These are phyloP conservation scores for Phrynocephalus vlangalii DNA, from an alignment of 2,797 vertebrate species.

Conservation along the genomic window DNA sequence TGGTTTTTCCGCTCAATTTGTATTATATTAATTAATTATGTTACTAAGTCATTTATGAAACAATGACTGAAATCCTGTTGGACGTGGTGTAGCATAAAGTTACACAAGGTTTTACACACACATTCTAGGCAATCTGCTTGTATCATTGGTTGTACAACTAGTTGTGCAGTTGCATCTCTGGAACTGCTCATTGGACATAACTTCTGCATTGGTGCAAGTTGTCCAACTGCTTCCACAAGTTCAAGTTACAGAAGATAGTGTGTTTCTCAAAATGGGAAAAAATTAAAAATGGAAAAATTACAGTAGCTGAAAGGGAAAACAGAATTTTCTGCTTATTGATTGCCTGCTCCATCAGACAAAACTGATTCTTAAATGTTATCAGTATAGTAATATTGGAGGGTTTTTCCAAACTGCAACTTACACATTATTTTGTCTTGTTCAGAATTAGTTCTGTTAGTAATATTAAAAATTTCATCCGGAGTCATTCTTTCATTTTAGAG, in stretches of 20 bases:
- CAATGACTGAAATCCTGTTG: no score
- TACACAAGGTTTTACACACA: no score
- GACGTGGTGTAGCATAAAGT: no score
- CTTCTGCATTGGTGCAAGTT: no score
- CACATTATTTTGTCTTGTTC: background rate
- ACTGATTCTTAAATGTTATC: background rate
- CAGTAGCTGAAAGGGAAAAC: background rate
- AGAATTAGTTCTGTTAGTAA: background rate
- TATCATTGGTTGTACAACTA: no score
- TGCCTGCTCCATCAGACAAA: background rate
- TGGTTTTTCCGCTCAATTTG: background rate
- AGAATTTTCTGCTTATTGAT: background rate
- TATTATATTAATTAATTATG: background rate
- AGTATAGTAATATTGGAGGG: background rate
- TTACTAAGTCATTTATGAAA: background rate
- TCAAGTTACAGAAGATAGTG: no score
- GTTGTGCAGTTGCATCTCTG: no score
- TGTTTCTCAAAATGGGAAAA: background rate
- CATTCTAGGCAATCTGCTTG: no score
- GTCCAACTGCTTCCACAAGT: no score
- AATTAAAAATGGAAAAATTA: background rate
- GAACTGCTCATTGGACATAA: no score
- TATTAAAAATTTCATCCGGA: background rate
- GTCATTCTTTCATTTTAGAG: constrained; percentile 33
- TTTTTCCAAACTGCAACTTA: background rate